Percentiles rank a stretch among this genome's conserved stretches.
Evolutionary conservation across 2,113 vertebrate species (phyloP).

Genomic region (Eolophus roseicapilla): DNA sequence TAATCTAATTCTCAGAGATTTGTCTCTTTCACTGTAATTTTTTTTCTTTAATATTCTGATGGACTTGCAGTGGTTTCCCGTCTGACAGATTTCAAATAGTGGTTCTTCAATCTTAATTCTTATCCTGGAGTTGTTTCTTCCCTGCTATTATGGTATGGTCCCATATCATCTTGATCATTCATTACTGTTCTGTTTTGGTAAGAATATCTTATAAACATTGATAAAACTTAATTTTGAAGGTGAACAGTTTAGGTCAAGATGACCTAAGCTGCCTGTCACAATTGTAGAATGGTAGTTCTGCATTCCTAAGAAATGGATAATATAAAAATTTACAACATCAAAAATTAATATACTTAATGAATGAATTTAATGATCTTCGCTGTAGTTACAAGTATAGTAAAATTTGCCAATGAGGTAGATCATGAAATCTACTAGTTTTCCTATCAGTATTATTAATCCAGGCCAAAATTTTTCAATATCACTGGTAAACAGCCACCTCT

Average conservation of each 20-base stretch:
- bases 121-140: background rate
- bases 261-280: background rate
- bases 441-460: background rate
- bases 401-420: background rate
- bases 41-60: background rate
- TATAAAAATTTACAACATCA: background rate
- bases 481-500: background rate
- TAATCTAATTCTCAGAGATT: background rate
- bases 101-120: background rate
- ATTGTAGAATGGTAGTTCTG: background rate
- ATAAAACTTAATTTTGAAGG: background rate
- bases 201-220: background rate
- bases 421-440: background rate
- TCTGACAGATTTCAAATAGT: background rate
- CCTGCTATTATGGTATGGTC: background rate
- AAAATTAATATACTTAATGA: background rate
- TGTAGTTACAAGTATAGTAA: background rate
- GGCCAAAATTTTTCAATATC: background rate
- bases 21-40: background rate
- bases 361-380: background rate
- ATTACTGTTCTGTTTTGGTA: background rate
- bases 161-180: accelerated
- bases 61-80: background rate
- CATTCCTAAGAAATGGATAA: background rate
- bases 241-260: background rate